A percentile compares a stretch with the other conserved stretches of the same genome.
Conservation (phyloP, 2,113 vertebrate species). For the Brachyistius frenatus region DNA sequence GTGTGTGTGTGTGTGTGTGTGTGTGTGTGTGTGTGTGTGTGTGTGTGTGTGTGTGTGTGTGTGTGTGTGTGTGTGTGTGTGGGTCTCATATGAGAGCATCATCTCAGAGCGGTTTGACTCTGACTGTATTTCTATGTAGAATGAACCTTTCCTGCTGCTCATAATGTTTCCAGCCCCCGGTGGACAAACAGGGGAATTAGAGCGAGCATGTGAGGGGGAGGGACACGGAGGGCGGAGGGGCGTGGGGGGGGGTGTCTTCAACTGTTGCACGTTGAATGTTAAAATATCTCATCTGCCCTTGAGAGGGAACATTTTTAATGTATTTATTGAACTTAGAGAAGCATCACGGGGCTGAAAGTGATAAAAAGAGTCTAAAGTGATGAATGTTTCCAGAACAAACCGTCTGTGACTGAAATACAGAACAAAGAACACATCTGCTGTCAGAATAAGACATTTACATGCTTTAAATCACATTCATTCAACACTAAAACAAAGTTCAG, state of each 20-base stretch:
- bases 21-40: no score
- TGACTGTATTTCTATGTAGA: slow-evolving; percentile 47
- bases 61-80: not conserved
- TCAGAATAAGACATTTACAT: no score
- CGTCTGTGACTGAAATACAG: no score
- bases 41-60: no score
- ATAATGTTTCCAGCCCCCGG: slow-evolving; percentile 34
- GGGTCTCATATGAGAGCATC: slow-evolving; percentile 27
- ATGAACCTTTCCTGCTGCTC: slow-evolving; percentile 60
- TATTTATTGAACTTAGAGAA: no score
- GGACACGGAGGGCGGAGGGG: slow-evolving; percentile 26
- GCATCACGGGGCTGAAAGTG: no score
- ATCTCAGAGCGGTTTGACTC: slow-evolving; percentile 27
- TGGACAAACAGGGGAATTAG: slow-evolving; percentile 56
- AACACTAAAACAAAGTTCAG: no score
- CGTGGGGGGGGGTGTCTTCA: slow-evolving; percentile 47
- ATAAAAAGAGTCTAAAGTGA: no score
- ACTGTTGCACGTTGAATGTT: slow-evolving; percentile 59
- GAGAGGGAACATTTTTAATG: slow-evolving; percentile 9
- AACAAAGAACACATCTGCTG: no score
- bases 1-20: no score
- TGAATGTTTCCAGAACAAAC: no score
- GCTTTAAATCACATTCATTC: no score
- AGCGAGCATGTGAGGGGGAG: slow-evolving; percentile 2
- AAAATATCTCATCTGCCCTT: slow-evolving; percentile 55